Evolutionary conservation across 2,797 vertebrate species (phyloP), one percentile per base, ranked within the genome.

Genomic region (Carapus acus): DNA sequence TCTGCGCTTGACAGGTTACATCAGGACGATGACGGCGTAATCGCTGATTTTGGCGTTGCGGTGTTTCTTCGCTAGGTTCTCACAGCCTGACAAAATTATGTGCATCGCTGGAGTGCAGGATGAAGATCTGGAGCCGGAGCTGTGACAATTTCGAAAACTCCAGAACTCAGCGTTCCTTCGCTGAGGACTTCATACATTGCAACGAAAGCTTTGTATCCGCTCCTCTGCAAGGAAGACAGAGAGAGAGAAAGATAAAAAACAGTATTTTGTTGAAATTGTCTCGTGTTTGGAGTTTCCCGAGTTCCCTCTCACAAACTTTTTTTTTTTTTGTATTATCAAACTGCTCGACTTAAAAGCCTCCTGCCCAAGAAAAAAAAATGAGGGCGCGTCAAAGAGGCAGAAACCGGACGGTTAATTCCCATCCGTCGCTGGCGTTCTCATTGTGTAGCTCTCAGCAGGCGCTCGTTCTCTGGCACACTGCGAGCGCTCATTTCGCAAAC

Each of bases 131-230:
- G 7, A 33, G 43, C 47, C 52, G 54, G 73, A 74, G 61, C 60
- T 68, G 65, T 27, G 76, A 64, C 60, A 80, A 63, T 74, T 76
- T 65, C 21, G 65, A 59, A 67, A 75, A 56, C 48, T 49, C 58
- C 65, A 62, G 45, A 46, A n/a, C 3, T 53, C 49, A 20, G 44
- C 47, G 46, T 33, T 36, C 45, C 14, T 48, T 59, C 29, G 47
- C 23, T 33, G 41, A 22, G 63, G 58, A 44, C n/a, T 48, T 67
- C 58, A 9, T 43, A 52, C 51, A 5, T 27, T 63, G 27, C 33
- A 7, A 43, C 13, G 8, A 42, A 39, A 53, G 17, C 21, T 38
- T 24, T 23, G 20, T 11, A 17, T 34, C 34, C 17, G 53, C 43
- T 21, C 24, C 37, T 23, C 38, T n/a, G n/a, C n/a, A n/a, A n/a